Evolutionary conservation across 1,140 invertebrate genomes (phyloP).

Genomic region (Drosophila murphyi): DNA sequence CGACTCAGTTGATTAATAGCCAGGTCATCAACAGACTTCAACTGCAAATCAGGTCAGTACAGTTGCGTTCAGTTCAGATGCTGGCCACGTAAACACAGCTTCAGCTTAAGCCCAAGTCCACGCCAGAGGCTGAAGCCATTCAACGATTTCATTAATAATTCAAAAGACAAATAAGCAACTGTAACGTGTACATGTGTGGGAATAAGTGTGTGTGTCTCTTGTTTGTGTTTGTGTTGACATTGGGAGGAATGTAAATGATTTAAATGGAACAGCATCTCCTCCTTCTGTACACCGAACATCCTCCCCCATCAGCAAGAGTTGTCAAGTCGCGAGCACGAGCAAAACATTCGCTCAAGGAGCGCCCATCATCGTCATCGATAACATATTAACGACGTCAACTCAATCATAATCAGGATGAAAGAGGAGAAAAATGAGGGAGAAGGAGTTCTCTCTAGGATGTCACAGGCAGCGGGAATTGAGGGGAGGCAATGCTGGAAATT

Average conservation of each 20-base stretch:
- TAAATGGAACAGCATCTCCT: constrained; percentile 64
- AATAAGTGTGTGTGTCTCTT: constrained; percentile 24
- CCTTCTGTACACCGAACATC: background rate
- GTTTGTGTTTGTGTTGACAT: constrained; percentile 47
- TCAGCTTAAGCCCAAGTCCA: background rate
- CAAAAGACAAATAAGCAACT: constrained; percentile 65
- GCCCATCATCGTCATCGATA: constrained; percentile 55
- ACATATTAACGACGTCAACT: constrained; percentile 74
- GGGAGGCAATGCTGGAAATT: constrained; percentile 46
- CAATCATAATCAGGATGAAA: constrained; percentile 64
- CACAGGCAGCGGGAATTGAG: background rate
- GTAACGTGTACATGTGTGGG: constrained; percentile 20
- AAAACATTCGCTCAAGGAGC: constrained; percentile 7
- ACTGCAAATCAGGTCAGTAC: background rate
- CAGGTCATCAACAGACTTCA: constrained; percentile 48
- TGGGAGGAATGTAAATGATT: constrained; percentile 65
- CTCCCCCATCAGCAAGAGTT: background rate
- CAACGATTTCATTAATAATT: constrained; percentile 64
- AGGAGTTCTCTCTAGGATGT: constrained; percentile 14
- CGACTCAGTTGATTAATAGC: constrained; percentile 61
- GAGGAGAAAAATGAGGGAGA: background rate
- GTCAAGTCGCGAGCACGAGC: constrained; percentile 18
- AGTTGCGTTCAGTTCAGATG: constrained; percentile 1
- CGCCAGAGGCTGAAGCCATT: constrained; percentile 35
- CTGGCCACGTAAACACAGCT: background rate